Conservation (phyloP, 2,888 invertebrate species). For the Ophion ellenae region DNA sequence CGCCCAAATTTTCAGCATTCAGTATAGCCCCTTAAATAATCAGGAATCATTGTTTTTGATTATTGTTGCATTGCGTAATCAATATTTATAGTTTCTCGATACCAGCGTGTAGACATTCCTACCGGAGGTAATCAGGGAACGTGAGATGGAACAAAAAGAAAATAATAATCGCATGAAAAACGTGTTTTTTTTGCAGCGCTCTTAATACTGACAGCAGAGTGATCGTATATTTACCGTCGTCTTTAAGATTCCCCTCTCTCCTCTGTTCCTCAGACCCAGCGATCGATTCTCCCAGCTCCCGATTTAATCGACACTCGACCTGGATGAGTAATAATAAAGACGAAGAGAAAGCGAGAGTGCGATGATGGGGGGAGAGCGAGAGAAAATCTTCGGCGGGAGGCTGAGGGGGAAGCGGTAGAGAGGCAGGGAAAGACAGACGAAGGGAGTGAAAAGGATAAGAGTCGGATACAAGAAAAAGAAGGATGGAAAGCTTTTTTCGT, state of each 20-base stretch:
- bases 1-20: too few species aligned
- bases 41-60: too few species aligned
- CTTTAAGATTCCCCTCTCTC: background rate
- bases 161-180: background rate
- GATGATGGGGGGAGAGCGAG: background rate
- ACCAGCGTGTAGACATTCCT: background rate
- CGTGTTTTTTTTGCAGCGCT: background rate
- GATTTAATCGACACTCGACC: conserved; percentile 58
- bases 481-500: background rate
- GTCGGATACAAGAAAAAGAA: background rate
- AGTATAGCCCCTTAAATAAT: too few species aligned
- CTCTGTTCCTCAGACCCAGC: conserved; percentile 1
- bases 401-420: background rate
- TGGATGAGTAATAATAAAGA: conserved; percentile 40
- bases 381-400: background rate
- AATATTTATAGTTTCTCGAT: background rate
- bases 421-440: background rate
- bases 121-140: background rate
- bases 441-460: background rate
- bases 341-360: background rate
- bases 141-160: background rate
- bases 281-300: conserved; percentile 43
- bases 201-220: background rate
- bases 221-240: conserved; percentile 15
- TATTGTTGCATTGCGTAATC: background rate